Base-by-base conservation (phyloP, 2,888 invertebrate species). In the Rhynchonema sp. region DNA sequence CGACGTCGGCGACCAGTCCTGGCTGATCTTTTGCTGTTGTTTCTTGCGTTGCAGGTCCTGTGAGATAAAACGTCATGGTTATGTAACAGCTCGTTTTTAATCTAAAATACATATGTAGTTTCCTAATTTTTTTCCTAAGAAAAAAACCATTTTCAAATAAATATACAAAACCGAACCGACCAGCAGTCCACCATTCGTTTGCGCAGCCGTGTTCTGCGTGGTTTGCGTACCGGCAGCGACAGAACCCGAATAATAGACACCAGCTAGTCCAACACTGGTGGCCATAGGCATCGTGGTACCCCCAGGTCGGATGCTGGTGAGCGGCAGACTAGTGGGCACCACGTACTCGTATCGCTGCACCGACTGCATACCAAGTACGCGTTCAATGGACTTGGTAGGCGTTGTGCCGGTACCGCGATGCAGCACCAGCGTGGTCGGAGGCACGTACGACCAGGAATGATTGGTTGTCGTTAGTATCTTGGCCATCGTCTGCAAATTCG, bases 1-100 rank as follows among this genome's bases (percentile, higher is more conserved):
- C 38, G 73, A 74, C 9, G 75, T 73, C 1, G 76, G 76, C 0
- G 76, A 76, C 76, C 76, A 76, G 65, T 74, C 73, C 6, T 69
- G 56, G 29, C 1, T 22, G 52, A 26, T 53, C 46, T 23, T 27
- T 30, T 30, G 54, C 55, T 63, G 63, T 58, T 20, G 55, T 38
- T 58, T 54, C 28, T 9, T 13, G 3, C 3, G 20, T n/a, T 49
- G n/a, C 9, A 49, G 6, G 38, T 13, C 20, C 38, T 38, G 38
- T 38, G 38, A 20, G 13, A 38, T 38, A 38, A n/a, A n/a, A n/a
- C n/a, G n/a, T n/a, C n/a, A n/a, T n/a, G n/a, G n/a, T n/a, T n/a
- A n/a, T n/a, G n/a, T n/a, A n/a, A n/a, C n/a, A n/a, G n/a, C n/a
- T n/a, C n/a, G n/a, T n/a, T n/a, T n/a, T n/a, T n/a, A n/a, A n/a